phyloP scores from a whole-genome alignment of 2,113 vertebrate species.

The Stictonetta naevosa region DNA sequence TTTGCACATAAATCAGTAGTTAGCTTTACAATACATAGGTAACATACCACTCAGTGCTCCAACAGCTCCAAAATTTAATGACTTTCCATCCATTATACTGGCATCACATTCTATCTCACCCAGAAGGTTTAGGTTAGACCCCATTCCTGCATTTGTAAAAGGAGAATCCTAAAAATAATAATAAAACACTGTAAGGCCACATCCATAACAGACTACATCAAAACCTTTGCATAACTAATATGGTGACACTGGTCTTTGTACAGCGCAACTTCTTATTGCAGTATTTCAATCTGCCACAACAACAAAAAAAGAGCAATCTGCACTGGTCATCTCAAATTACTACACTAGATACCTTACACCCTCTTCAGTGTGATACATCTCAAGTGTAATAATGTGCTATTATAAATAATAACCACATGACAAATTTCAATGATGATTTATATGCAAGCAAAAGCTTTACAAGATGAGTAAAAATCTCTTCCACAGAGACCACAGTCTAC shows the following conservation, averaged over 20 bases:
- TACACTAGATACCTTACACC: neutral
- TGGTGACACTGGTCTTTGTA: neutral
- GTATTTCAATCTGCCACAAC: neutral
- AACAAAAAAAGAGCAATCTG: neutral
- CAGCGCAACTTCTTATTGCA: neutral
- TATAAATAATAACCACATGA: neutral
- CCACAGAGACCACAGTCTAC: neutral
- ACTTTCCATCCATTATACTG: conserved; percentile 99
- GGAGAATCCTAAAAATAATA: conserved; percentile 90
- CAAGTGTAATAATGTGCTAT: neutral
- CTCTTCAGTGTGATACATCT: accelerated
- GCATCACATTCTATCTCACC: conserved; percentile 98
- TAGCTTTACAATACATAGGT: neutral
- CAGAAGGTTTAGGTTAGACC: conserved; percentile 96
- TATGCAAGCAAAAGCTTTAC: neutral
- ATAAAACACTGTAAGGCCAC: neutral
- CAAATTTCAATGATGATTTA: neutral
- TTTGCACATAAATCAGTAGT: neutral
- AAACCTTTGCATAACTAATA: neutral
- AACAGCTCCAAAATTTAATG: conserved; percentile 95
- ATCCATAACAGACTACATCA: neutral
- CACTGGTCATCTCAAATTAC: neutral
- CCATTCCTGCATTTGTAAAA: conserved; percentile 97
- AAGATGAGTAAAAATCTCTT: accelerated
- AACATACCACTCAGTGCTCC: conserved; percentile 92